Evolutionary conservation across 1,140 invertebrate genomes (phyloP).

Genomic region (Notospermus geniculatus): DNA sequence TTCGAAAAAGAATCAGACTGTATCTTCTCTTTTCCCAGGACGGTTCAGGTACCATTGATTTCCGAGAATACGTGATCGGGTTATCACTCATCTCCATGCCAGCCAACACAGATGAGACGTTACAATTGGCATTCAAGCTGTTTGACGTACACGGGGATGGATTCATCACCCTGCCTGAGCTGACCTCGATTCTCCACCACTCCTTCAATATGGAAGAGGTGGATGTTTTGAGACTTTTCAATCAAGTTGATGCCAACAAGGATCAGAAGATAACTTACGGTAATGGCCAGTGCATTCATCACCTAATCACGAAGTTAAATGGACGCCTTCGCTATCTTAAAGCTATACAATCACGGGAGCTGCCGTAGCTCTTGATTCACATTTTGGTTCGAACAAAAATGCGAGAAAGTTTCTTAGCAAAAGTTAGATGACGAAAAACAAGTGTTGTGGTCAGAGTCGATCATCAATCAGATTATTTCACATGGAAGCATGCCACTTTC

Average conservation of each 20-base stretch:
- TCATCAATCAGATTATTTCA: too few relatives aligned
- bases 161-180: slow-evolving; percentile 40
- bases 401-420: too few relatives aligned
- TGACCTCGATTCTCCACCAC: slow-evolving; percentile 36
- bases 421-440: too few relatives aligned
- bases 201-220: slow-evolving; percentile 44
- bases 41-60: slow-evolving; percentile 63
- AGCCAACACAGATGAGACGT: slow-evolving; percentile 64
- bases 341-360: too few relatives aligned
- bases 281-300: neutral
- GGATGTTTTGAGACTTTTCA: slow-evolving; percentile 41
- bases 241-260: slow-evolving; percentile 38
- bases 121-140: slow-evolving; percentile 65
- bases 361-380: too few relatives aligned
- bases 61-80: slow-evolving; percentile 66
- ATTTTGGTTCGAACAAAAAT: too few relatives aligned
- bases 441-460: too few relatives aligned
- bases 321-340: too few relatives aligned
- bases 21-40: slow-evolving; percentile 61
- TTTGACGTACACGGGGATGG: slow-evolving; percentile 51
- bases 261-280: slow-evolving; percentile 27
- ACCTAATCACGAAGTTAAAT: neutral
- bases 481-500: too few relatives aligned
- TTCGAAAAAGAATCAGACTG: too few relatives aligned
- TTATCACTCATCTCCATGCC: slow-evolving; percentile 67